Evolutionary conservation across 1,140 invertebrate species (phyloP).

Genomic region (Eupeodes corollae): DNA sequence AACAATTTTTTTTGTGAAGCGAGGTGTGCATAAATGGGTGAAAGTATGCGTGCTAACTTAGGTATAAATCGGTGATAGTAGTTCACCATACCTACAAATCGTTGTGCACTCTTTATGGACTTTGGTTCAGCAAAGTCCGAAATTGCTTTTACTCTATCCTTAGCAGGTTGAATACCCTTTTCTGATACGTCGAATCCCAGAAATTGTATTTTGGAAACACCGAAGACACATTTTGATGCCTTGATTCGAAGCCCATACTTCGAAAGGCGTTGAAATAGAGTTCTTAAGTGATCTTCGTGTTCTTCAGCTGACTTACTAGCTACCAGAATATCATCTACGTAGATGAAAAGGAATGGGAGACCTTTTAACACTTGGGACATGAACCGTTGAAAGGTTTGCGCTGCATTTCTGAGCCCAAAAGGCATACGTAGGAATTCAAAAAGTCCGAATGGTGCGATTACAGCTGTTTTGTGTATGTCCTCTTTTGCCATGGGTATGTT

Average conservation of each 20-base stretch:
- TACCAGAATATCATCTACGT: slow-evolving; percentile 43
- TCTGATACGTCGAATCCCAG: slow-evolving; percentile 13
- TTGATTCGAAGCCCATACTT: slow-evolving; percentile 20
- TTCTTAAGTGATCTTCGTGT: slow-evolving; percentile 19
- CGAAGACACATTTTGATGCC: slow-evolving; percentile 20
- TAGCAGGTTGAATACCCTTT: slow-evolving; percentile 11
- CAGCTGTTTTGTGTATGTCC: slow-evolving; percentile 33
- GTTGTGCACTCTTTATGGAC: slow-evolving; percentile 31
- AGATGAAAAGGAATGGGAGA: slow-evolving; percentile 24
- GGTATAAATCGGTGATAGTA: slow-evolving; percentile 29
- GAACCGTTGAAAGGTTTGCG: slow-evolving; percentile 40
- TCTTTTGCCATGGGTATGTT: slow-evolving; percentile 33
- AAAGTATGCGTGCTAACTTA: slow-evolving; percentile 15
- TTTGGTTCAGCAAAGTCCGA: slow-evolving; percentile 21
- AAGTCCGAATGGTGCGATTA: slow-evolving; percentile 33
- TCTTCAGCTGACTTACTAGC: slow-evolving; percentile 22
- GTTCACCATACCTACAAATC: too few relatives aligned
- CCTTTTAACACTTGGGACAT: slow-evolving; percentile 38
- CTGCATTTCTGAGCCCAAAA: slow-evolving; percentile 39
- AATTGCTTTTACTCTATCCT: slow-evolving; percentile 4
- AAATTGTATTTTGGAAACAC: slow-evolving; percentile 15
- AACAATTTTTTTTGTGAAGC: slow-evolving; percentile 18
- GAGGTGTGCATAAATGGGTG: too few relatives aligned
- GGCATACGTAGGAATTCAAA: slow-evolving; percentile 31
- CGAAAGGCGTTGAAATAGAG: slow-evolving; percentile 13